These are phyloP conservation scores for Arnoldichthys spilopterus DNA, from an alignment of 2,797 vertebrate genomes.

Conservation along the genomic window DNA sequence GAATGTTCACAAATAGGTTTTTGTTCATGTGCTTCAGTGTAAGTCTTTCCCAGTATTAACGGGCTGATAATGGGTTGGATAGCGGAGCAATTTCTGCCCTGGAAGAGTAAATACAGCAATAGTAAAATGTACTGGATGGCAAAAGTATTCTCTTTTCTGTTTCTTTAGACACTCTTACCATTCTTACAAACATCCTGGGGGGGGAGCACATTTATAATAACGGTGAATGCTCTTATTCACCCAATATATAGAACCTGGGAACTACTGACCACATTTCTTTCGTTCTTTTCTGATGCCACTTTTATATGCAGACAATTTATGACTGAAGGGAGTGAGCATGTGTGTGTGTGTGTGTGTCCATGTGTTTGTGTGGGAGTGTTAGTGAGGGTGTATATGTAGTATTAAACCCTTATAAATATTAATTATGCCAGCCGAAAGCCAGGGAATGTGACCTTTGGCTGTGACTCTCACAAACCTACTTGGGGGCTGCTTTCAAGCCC, in stretches of 20 bases:
- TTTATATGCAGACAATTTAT: constrained; percentile 37
- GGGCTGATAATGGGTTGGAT: constrained; percentile 36
- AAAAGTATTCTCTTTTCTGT: not conserved
- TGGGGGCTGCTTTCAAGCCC: constrained; percentile 58
- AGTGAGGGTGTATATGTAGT: constrained; percentile 52
- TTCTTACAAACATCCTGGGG: no score
- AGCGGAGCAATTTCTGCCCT: constrained; percentile 20
- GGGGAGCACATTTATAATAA: not conserved
- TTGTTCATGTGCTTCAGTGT: constrained; percentile 34
- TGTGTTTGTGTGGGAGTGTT: constrained; percentile 38
- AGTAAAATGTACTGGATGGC: not conserved
- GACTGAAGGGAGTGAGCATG: not conserved
- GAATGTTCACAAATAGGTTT: constrained; percentile 35
- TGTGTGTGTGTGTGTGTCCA: not conserved
- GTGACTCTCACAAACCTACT: constrained; percentile 64
- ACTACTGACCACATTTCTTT: constrained; percentile 7
- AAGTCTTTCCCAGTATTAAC: constrained; percentile 18
- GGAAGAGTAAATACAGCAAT: not conserved
- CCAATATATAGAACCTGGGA: constrained; percentile 3
- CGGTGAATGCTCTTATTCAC: not conserved
- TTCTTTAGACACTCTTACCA: not conserved
- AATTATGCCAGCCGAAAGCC: constrained; percentile 62
- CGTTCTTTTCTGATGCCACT: not conserved
- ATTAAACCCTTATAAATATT: constrained; percentile 71
- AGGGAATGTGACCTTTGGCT: constrained; percentile 67